Conservation (phyloP, 2,888 invertebrate species). For the Rhaphigaster nebulosa region DNA sequence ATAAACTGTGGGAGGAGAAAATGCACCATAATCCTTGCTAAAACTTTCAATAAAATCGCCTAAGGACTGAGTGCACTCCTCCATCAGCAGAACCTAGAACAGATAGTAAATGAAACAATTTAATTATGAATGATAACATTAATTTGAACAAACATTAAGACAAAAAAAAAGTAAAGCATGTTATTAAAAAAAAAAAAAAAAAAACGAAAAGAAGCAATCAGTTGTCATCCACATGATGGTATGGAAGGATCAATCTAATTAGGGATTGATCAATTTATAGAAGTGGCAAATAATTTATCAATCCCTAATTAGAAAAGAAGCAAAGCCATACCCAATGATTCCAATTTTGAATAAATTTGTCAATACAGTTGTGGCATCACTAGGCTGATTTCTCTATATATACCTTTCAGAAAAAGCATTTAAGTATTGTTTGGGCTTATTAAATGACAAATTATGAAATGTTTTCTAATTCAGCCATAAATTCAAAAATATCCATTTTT, state of each 20-base stretch:
- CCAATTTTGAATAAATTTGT: not conserved
- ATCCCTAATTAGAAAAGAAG: too few species aligned
- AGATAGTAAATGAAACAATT: not conserved
- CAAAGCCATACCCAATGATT: too few species aligned
- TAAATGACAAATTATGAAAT: not conserved
- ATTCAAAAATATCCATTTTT: not conserved
- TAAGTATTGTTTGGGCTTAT: too few species aligned
- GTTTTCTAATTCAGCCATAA: not conserved
- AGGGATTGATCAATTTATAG: too few species aligned
- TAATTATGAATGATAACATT: not conserved
- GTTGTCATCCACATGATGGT: too few species aligned
- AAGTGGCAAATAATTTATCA: too few species aligned
- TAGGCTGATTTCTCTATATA: not conserved
- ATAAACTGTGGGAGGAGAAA: slow-evolving; percentile 75
- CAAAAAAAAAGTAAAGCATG: not conserved
- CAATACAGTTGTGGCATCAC: not conserved
- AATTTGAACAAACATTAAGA: not conserved
- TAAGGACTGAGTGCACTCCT: slow-evolving; percentile 80
- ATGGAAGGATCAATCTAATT: too few species aligned
- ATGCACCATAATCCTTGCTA: slow-evolving; percentile 73
- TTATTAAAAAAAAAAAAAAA: too few species aligned
- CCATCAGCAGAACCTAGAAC: slow-evolving; percentile 76
- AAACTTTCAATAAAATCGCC: slow-evolving; percentile 82
- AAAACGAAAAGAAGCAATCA: too few species aligned
- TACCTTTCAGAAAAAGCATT: not conserved